These are phyloP conservation scores for Oncorhynchus mykiss DNA, from an alignment of 2,113 vertebrate genomes.

Conservation along the genomic window DNA sequence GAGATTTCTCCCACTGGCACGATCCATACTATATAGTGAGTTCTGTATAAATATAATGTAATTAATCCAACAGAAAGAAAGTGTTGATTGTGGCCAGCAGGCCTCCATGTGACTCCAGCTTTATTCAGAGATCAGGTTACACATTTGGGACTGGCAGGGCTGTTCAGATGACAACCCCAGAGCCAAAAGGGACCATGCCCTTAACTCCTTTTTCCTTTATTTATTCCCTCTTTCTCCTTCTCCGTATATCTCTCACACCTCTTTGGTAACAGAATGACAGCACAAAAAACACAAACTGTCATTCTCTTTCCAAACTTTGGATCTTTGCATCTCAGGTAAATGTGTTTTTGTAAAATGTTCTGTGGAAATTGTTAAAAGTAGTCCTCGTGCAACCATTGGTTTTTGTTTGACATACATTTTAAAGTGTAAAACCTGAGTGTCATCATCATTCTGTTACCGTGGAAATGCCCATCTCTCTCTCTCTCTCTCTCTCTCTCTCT, in stretches of 20 bases:
- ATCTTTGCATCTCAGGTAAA: too few relatives aligned
- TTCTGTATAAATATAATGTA: conserved; percentile 6
- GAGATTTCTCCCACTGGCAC: neutral
- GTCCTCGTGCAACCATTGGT: too few relatives aligned
- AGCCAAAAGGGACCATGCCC: conserved; percentile 27
- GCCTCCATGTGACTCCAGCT: conserved; percentile 4
- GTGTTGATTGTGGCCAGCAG: too few relatives aligned
- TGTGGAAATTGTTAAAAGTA: too few relatives aligned
- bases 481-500: neutral
- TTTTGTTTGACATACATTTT: too few relatives aligned
- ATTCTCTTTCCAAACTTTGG: too few relatives aligned
- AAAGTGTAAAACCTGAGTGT: too few relatives aligned
- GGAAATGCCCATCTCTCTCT: neutral
- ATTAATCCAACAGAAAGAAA: neutral
- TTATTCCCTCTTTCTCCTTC: neutral
- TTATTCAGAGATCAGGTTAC: conserved; percentile 23
- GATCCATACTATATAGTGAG: neutral
- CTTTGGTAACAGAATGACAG: too few relatives aligned
- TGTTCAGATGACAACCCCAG: conserved; percentile 29
- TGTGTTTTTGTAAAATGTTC: too few relatives aligned
- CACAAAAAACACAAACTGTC: too few relatives aligned
- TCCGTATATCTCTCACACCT: neutral
- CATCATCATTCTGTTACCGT: too few relatives aligned
- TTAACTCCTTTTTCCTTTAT: conserved; percentile 18
- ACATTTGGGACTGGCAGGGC: conserved; percentile 23